phyloP scores from a whole-genome alignment of 2,113 vertebrate species.

The Carassius auratus region DNA sequence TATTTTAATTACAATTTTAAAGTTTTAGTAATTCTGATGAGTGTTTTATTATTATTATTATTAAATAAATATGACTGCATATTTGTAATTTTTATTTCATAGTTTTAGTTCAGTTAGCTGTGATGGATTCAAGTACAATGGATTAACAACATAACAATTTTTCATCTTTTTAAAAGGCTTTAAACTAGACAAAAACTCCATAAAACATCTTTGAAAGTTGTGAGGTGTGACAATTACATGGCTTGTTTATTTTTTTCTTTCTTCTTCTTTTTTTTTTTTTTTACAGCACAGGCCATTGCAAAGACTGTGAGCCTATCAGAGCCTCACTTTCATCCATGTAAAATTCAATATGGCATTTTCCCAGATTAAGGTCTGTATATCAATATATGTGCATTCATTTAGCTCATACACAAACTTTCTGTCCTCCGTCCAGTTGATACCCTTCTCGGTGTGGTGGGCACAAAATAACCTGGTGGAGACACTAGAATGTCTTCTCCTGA shows the following conservation, averaged over 20 bases:
- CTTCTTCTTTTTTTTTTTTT: too few relatives aligned
- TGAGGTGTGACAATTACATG: background rate
- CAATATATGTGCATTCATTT: background rate
- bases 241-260: too few relatives aligned
- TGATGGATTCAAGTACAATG: background rate
- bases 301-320: background rate
- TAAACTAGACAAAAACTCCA: background rate
- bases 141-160: background rate
- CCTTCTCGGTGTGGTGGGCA: slow-evolving; percentile 69
- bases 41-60: too few relatives aligned
- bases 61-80: too few relatives aligned
- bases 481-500: slow-evolving; percentile 69
- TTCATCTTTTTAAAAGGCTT: background rate
- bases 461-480: slow-evolving; percentile 71
- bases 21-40: too few relatives aligned
- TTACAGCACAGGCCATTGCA: background rate
- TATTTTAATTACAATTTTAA: too few relatives aligned
- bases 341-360: background rate
- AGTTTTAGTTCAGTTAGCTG: background rate
- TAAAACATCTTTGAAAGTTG: background rate
- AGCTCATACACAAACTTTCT: background rate
- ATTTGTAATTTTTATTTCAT: too few relatives aligned
- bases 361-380: background rate
- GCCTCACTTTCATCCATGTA: background rate
- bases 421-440: slow-evolving; percentile 68